phyloP scores from a whole-genome alignment of 2,888 invertebrate species.

The Hecatera dysodea region DNA sequence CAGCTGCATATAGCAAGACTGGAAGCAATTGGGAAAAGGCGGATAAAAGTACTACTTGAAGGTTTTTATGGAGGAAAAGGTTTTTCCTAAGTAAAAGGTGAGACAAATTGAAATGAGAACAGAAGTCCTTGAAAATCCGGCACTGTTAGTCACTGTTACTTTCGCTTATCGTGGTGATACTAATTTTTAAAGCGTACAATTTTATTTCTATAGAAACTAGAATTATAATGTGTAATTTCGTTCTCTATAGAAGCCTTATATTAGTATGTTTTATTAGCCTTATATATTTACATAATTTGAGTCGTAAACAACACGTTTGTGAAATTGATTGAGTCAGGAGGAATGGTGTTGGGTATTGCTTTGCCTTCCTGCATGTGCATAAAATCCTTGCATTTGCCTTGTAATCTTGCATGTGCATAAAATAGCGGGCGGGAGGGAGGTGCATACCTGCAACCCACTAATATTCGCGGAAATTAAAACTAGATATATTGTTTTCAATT shows the following conservation, averaged over 20 bases:
- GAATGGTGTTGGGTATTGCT: no score
- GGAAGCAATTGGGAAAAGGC: neutral
- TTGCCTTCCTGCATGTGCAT: no score
- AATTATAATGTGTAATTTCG: constrained; percentile 11
- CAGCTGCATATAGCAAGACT: neutral
- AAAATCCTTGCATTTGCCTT: no score
- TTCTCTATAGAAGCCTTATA: constrained; percentile 5
- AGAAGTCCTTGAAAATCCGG: constrained; percentile 30
- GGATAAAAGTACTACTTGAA: neutral
- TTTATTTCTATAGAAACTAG: constrained; percentile 32
- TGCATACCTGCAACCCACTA: no score
- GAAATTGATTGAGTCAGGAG: no score
- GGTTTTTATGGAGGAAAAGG: neutral
- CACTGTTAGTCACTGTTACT: constrained; percentile 23
- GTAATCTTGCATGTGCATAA: no score
- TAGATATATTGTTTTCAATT: no score
- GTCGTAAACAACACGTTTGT: neutral
- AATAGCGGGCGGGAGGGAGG: no score
- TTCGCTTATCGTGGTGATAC: constrained; percentile 31
- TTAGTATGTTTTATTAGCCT: constrained; percentile 4
- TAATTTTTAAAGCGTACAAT: constrained; percentile 33
- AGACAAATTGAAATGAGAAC: constrained; percentile 5
- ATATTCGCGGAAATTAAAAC: no score
- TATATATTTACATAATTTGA: constrained; percentile 3
- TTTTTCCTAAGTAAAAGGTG: neutral